These are phyloP conservation scores for Scolopax rusticola DNA, from an alignment of 2,797 vertebrate genomes.

Conservation along the genomic window DNA sequence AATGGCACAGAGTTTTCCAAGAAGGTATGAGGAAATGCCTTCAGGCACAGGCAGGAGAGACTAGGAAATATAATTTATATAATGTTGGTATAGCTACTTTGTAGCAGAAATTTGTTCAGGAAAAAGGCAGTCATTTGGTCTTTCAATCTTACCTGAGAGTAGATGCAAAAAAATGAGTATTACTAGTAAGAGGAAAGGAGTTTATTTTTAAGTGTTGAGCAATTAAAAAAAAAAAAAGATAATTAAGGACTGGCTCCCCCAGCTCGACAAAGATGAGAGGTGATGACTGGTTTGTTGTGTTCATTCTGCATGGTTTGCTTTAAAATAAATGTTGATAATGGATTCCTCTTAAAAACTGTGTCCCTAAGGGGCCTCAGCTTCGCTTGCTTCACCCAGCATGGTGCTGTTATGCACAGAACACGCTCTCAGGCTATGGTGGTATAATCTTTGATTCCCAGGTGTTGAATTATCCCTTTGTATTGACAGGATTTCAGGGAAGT, in stretches of 20 bases:
- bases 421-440: neutral
- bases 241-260: neutral
- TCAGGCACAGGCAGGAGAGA: neutral
- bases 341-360: neutral
- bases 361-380: neutral
- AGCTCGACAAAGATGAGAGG: neutral
- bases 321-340: neutral
- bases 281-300: neutral
- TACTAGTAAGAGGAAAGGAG: neutral
- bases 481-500: neutral
- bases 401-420: neutral
- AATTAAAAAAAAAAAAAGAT: neutral
- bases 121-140: neutral
- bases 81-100: neutral
- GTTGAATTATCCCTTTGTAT: neutral
- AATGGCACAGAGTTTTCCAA: neutral
- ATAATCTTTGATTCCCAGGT: neutral
- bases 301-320: neutral
- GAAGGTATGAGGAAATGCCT: conserved; percentile 28
- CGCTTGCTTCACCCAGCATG: neutral
- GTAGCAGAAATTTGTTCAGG: neutral
- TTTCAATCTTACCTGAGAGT: conserved; percentile 12
- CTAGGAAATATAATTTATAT: neutral
- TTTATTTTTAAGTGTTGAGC: neutral
- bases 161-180: neutral